These are phyloP conservation scores for Mesembrinibis cayennensis DNA, from an alignment of 2,113 vertebrate species.

Conservation along the genomic window DNA sequence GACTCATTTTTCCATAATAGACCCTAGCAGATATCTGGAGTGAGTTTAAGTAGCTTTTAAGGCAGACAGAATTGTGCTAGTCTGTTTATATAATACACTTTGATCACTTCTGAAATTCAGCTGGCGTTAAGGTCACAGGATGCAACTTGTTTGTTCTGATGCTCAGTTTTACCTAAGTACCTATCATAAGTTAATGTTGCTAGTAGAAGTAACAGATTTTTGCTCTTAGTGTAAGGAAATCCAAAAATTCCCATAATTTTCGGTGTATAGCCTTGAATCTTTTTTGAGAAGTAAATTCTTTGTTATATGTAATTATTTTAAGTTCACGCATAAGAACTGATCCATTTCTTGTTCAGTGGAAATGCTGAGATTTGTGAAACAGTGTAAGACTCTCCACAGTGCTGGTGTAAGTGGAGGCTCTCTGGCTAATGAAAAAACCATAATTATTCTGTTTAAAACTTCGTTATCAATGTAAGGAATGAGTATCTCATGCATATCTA, in stretches of 20 bases:
- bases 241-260: not conserved
- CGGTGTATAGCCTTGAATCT: not conserved
- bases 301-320: not conserved
- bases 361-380: not conserved
- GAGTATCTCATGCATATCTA: not conserved
- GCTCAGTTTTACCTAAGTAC: not conserved
- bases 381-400: not conserved
- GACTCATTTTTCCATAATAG: not conserved
- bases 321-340: accelerated
- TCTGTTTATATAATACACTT: not conserved
- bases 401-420: not conserved
- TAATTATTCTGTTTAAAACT: not conserved
- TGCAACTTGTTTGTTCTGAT: not conserved
- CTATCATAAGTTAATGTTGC: not conserved
- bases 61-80: not conserved
- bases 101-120: not conserved
- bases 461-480: not conserved
- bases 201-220: not conserved
- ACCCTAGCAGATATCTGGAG: not conserved
- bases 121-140: not conserved
- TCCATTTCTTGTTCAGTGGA: not conserved
- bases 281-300: not conserved
- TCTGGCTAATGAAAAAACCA: not conserved
- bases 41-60: not conserved
- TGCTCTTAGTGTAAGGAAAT: not conserved